A percentile compares a stretch with the other conserved stretches of the same genome.
Conservation (phyloP, 23 tunicate genomes). For the Botrylloides violaceus region DNA sequence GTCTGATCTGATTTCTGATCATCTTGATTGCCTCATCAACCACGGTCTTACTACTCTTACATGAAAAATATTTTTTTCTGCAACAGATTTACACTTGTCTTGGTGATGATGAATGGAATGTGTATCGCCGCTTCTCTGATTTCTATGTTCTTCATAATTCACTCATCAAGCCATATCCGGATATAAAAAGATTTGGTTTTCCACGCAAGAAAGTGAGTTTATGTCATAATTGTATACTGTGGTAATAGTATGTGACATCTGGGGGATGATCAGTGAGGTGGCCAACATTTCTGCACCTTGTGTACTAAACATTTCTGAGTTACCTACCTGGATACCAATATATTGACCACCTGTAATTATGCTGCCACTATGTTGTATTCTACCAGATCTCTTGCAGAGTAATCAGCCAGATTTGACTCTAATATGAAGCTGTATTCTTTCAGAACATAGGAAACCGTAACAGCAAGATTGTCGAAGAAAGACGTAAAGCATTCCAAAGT, state of each 20-base stretch:
- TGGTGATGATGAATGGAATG: conserved; percentile 92
- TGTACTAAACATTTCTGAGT: too few species aligned
- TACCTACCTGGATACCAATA: too few species aligned
- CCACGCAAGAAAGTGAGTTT: conserved; percentile 69
- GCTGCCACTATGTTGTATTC: not conserved
- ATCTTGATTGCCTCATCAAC: too few species aligned
- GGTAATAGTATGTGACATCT: too few species aligned
- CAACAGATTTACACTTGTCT: conserved; percentile 60
- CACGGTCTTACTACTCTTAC: too few species aligned
- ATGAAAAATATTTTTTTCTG: not conserved
- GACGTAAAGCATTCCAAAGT: conserved; percentile 56
- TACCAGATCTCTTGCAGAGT: not conserved
- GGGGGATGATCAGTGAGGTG: too few species aligned
- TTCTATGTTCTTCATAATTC: conserved; percentile 63
- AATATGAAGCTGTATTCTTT: not conserved
- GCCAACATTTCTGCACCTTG: too few species aligned
- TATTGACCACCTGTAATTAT: too few species aligned
- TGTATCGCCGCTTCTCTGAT: conserved; percentile 80
- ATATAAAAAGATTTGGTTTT: conserved; percentile 53
- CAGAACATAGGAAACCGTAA: conserved; percentile 38
- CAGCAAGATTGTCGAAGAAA: conserved; percentile 68
- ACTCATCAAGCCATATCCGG: conserved; percentile 47
- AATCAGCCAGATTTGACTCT: not conserved
- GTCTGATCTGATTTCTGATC: too few species aligned
- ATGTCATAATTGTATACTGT: too few species aligned